Evolutionary conservation across 53 echinoderm and acorn worm genomes (phyloP).

Genomic region (Stichopus horrens): DNA sequence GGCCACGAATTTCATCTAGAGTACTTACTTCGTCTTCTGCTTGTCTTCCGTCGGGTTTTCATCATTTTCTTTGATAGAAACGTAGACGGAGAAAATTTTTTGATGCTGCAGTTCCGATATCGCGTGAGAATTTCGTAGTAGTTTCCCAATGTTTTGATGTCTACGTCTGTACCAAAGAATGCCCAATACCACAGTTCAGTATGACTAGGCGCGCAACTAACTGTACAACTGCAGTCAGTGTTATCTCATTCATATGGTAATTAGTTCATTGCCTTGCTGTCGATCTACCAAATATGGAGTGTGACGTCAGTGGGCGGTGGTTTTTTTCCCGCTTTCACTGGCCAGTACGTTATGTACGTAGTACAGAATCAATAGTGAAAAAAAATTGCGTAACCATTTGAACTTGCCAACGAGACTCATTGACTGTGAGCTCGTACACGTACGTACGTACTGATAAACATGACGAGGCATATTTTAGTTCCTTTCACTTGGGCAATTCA

Average conservation of each 20-base stretch:
- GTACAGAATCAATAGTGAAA: not conserved
- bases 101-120: conserved; percentile 8
- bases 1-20: not conserved
- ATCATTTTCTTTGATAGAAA: conserved; percentile 23
- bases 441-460: too few species aligned
- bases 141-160: conserved; percentile 33
- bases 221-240: not conserved
- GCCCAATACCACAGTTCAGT: not conserved
- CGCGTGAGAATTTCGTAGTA: conserved; percentile 47
- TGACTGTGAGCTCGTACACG: not conserved
- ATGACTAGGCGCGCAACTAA: not conserved
- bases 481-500: too few species aligned
- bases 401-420: not conserved
- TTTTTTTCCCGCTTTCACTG: conserved; percentile 33
- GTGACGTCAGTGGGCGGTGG: conserved; percentile 39
- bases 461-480: too few species aligned
- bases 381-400: not conserved
- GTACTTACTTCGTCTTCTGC: conserved; percentile 29
- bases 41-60: conserved; percentile 32
- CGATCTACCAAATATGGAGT: conserved; percentile 30
- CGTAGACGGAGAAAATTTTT: not conserved
- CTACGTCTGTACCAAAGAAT: conserved; percentile 16
- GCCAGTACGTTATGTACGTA: not conserved
- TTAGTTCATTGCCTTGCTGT: conserved; percentile 26
- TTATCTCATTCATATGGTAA: conserved; percentile 45